Percentiles rank a stretch among this genome's conserved stretches.
Evolutionary conservation across 2,888 invertebrate genomes (phyloP).

Genomic region (Ctena decussata): DNA sequence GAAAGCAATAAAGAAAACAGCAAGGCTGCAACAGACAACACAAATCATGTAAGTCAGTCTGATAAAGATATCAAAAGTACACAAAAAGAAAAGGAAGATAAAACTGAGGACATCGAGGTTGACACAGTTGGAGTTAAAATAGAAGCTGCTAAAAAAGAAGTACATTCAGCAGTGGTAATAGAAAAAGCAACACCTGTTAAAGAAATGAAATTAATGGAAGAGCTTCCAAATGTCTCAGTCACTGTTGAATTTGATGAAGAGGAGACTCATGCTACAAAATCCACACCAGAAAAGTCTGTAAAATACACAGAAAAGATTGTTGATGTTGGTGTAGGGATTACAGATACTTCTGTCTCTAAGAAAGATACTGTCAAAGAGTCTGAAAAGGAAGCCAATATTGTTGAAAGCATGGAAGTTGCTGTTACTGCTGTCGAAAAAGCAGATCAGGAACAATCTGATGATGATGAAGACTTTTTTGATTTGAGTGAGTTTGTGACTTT

Average conservation of each 20-base stretch:
- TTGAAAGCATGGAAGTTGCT: neutral
- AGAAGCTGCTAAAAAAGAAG: neutral
- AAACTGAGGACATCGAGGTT: neutral
- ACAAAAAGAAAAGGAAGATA: neutral
- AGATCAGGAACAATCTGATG: neutral
- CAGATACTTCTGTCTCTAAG: too few relatives aligned
- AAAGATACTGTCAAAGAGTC: too few relatives aligned
- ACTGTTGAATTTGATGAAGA: neutral
- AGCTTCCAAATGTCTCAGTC: neutral
- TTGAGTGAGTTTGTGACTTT: neutral
- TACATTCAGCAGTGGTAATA: neutral
- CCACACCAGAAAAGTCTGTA: too few relatives aligned
- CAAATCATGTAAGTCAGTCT: neutral
- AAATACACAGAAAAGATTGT: too few relatives aligned
- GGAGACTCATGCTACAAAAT: neutral
- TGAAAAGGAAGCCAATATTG: neutral
- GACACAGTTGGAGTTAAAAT: neutral
- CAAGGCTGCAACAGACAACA: too few relatives aligned
- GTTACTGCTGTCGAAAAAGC: neutral
- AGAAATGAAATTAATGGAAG: neutral
- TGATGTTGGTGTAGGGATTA: too few relatives aligned
- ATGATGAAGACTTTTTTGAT: neutral
- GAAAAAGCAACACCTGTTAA: neutral
- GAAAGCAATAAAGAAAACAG: too few relatives aligned
- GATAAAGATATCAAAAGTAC: neutral